Percentiles rank a stretch among this genome's conserved stretches.
These are phyloP conservation scores for Neotoma lepida DNA, from an alignment of 2,113 vertebrate genomes.

Conservation along the genomic window DNA sequence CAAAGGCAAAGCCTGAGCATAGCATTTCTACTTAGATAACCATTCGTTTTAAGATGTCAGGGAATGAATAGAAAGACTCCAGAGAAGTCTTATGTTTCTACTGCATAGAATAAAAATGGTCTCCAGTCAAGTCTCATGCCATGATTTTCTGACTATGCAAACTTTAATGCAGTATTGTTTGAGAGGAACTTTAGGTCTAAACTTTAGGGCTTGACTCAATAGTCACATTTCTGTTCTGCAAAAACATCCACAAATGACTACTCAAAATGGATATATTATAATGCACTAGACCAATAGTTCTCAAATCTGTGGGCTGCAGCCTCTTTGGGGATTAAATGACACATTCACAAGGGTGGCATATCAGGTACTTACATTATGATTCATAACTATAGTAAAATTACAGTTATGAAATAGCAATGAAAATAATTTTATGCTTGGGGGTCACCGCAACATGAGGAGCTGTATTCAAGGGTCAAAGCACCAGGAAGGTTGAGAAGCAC, in stretches of 20 bases:
- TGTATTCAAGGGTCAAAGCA: neutral
- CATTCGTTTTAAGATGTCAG: neutral
- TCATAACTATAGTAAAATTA: neutral
- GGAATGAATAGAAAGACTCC: constrained; percentile 7
- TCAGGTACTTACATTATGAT: neutral
- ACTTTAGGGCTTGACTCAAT: neutral
- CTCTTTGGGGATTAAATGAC: neutral
- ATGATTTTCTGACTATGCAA: neutral
- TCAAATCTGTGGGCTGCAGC: neutral
- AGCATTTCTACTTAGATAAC: neutral
- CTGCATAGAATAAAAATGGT: neutral
- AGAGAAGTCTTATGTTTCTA: neutral
- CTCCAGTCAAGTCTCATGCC: neutral
- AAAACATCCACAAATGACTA: neutral
- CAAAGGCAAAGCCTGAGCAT: neutral
- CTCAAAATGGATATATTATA: neutral
- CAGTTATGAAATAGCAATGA: neutral
- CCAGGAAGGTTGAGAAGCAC: neutral
- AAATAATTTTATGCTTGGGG: neutral
- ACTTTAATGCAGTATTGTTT: neutral
- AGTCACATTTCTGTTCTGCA: neutral
- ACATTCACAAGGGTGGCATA: neutral
- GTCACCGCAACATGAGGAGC: neutral
- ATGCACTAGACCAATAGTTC: neutral
- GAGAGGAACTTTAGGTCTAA: neutral